Conservation (phyloP, 2,797 vertebrate species). For the Chaunax sp. region DNA sequence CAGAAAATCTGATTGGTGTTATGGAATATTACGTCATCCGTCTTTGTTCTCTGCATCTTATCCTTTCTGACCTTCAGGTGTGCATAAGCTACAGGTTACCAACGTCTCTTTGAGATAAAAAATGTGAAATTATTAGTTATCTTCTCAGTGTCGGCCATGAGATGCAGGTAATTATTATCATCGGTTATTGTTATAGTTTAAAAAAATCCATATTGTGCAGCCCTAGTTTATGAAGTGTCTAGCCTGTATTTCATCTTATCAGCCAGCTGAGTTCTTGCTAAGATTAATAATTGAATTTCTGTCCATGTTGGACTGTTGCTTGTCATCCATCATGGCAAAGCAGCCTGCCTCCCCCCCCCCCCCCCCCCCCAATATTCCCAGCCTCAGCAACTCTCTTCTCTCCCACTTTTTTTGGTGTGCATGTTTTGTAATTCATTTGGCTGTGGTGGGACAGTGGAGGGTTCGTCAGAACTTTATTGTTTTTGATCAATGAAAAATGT, state of each 20-base stretch:
- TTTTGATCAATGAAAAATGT: slow-evolving; percentile 4
- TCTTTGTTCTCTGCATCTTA: too few relatives aligned
- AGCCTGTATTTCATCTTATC: slow-evolving; percentile 44
- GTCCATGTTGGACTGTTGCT: slow-evolving; percentile 58
- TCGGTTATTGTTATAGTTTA: too few relatives aligned
- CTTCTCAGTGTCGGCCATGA: too few relatives aligned
- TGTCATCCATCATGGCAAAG: slow-evolving; percentile 70
- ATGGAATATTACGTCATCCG: too few relatives aligned
- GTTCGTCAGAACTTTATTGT: not conserved
- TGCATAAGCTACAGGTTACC: too few relatives aligned
- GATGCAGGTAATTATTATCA: too few relatives aligned
- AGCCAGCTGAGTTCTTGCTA: slow-evolving; percentile 56
- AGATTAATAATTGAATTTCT: slow-evolving; percentile 61
- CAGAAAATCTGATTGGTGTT: too few relatives aligned
- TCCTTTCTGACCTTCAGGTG: too few relatives aligned
- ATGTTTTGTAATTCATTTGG: slow-evolving; percentile 30
- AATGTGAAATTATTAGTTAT: too few relatives aligned
- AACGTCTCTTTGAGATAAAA: too few relatives aligned
- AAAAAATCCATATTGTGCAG: too few relatives aligned
- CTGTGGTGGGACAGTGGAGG: not conserved
- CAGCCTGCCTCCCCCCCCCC: slow-evolving; percentile 40
- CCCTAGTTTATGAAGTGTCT: too few relatives aligned
- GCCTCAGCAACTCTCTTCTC: slow-evolving; percentile 25
- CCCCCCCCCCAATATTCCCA: slow-evolving; percentile 44
- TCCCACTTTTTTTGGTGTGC: slow-evolving; percentile 13